phyloP scores from a whole-genome alignment of 2,888 invertebrate genomes.

The Drosophila mettleri region DNA sequence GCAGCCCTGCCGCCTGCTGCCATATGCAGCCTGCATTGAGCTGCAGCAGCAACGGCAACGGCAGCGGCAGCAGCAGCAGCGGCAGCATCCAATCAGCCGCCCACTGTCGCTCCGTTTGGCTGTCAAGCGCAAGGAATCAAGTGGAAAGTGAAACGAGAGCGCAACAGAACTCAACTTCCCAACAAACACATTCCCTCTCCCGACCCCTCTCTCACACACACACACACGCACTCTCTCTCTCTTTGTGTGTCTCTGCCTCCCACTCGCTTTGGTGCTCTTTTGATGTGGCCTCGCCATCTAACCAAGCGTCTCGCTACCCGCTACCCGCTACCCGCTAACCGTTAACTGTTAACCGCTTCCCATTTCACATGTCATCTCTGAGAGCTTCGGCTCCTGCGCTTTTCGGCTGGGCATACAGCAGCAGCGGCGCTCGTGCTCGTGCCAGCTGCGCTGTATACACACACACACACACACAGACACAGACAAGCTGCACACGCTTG shows the following conservation, averaged over 20 bases:
- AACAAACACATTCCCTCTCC: background rate
- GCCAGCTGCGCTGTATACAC: slow-evolving; percentile 49
- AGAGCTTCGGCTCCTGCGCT: slow-evolving; percentile 43
- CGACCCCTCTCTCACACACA: background rate
- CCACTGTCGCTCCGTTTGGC: slow-evolving; percentile 55
- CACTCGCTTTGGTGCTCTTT: slow-evolving; percentile 65
- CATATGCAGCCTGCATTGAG: slow-evolving; percentile 64
- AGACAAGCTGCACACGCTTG: slow-evolving; percentile 27
- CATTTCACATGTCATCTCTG: slow-evolving; percentile 2
- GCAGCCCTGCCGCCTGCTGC: slow-evolving; percentile 47
- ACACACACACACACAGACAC: slow-evolving; percentile 24
- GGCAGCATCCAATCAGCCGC: slow-evolving; percentile 35
- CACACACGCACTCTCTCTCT: no score
- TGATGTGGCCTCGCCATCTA: slow-evolving; percentile 71
- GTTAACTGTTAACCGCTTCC: background rate
- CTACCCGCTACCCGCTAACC: slow-evolving; percentile 1
- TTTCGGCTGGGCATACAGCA: slow-evolving; percentile 78
- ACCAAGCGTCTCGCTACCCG: background rate
- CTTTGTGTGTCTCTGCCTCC: background rate
- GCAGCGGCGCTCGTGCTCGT: slow-evolving; percentile 46
- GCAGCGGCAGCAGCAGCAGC: slow-evolving; percentile 40
- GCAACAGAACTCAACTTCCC: slow-evolving; percentile 19
- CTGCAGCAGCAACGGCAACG: slow-evolving; percentile 42
- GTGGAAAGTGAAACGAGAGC: slow-evolving; percentile 78
- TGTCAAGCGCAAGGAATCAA: slow-evolving; percentile 80